Percentiles rank a stretch among this genome's conserved stretches.
These are phyloP conservation scores for Grammatotria lemairii DNA, from an alignment of 2,113 vertebrate genomes.

Conservation along the genomic window DNA sequence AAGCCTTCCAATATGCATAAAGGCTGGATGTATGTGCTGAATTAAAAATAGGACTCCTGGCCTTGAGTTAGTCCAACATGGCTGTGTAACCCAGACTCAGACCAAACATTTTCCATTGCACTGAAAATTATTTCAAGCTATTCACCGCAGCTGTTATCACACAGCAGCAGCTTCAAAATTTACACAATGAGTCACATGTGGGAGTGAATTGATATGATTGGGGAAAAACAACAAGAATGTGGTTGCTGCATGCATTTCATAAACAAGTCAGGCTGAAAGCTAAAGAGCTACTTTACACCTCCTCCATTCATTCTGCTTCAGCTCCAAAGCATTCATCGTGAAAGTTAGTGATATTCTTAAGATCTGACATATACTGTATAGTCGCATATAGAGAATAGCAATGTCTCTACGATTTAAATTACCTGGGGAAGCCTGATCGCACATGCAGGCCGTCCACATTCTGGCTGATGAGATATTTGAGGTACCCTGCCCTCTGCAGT, in stretches of 20 bases:
- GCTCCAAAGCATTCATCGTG: not conserved
- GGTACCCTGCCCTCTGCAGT: conserved; percentile 82
- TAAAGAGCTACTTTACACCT: not conserved
- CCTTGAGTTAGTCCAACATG: not conserved
- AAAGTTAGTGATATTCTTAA: not conserved
- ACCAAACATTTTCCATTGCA: not conserved
- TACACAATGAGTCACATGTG: not conserved
- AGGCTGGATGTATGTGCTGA: not conserved
- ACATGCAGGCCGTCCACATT: conserved; percentile 94
- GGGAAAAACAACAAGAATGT: not conserved
- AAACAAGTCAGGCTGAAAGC: not conserved
- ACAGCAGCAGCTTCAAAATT: not conserved
- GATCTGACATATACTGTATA: not conserved
- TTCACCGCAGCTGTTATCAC: not conserved
- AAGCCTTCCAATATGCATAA: not conserved
- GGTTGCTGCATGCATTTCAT: not conserved
- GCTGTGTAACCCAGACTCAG: not conserved
- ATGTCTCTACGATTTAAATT: not conserved
- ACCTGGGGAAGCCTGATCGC: conserved; percentile 94
- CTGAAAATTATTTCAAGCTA: not conserved
- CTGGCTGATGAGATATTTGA: conserved; percentile 94
- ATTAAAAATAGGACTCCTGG: conserved; percentile 11
- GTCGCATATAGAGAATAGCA: not conserved
- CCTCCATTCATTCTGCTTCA: not conserved
- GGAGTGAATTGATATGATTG: not conserved